Evolutionary conservation across 2,797 vertebrate genomes (phyloP).

Genomic region (Malurus splendens): DNA sequence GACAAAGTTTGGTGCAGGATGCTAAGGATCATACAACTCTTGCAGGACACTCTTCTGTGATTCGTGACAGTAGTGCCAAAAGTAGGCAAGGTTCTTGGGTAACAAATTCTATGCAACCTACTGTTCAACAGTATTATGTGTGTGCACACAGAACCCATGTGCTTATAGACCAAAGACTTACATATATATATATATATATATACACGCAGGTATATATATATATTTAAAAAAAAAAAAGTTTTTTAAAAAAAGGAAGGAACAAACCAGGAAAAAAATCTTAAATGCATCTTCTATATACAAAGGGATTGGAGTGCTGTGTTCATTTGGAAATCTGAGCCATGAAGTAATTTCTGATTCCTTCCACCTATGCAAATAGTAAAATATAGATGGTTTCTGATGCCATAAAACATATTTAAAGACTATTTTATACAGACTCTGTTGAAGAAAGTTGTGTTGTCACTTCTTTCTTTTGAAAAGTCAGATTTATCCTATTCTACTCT

Average conservation of each 20-base stretch:
- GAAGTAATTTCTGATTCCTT: slow-evolving; percentile 17
- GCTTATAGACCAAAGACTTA: slow-evolving; percentile 59
- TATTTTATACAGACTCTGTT: not conserved
- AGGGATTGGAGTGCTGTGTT: not conserved
- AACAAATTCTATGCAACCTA: slow-evolving; percentile 23
- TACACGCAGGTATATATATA: not conserved
- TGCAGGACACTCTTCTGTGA: not conserved
- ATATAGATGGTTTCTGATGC: not conserved
- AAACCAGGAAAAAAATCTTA: not conserved
- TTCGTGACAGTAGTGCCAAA: not conserved
- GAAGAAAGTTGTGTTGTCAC: slow-evolving; percentile 2
- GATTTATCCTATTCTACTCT: not conserved
- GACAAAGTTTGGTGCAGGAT: not conserved
- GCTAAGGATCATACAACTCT: slow-evolving; percentile 3
- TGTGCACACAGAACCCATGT: slow-evolving; percentile 11
- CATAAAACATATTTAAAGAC: not conserved
- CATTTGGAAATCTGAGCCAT: not conserved
- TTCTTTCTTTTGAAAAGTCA: slow-evolving; percentile 11
- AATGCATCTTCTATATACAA: not conserved
- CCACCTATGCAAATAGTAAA: slow-evolving; percentile 45
- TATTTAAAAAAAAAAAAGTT: not conserved
- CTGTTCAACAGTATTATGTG: slow-evolving; percentile 33
- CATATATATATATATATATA: not conserved
- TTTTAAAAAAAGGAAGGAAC: not conserved
- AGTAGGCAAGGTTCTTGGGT: not conserved